Evolutionary conservation across 1,140 invertebrate species (phyloP), one percentile per base, ranked within the genome.

Genomic region (Calycopis cecrops): DNA sequence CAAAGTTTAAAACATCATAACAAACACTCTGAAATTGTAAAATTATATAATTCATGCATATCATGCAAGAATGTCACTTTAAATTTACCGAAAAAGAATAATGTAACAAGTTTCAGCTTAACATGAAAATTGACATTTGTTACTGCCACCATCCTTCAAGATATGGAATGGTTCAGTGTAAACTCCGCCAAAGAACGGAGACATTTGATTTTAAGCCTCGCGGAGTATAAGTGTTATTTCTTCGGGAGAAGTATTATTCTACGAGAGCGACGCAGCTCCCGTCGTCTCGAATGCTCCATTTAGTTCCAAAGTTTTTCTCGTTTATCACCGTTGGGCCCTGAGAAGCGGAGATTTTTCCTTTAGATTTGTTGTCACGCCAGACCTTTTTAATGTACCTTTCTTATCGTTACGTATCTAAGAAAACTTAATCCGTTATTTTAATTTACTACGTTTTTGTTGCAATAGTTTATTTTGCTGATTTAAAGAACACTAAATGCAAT

Each of bases 301-400:
- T 85, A 87, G 84, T 85, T 85, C 79, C 76, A 84, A 87, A 87
- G 84, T 87, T 87, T 87, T 87, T 87, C 84, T 84, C 84, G 84
- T 87, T 87, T 87, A 87, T 87, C 84, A 85, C 84, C 84, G 84
- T 79, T 87, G 84, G 84, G 79, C 79, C 82, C 84, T 81, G 79
- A 76, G 80, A 83, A 74, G 75, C 83, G 77, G 78, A 87, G 82
- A 85, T 88, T 88, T 88, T 88, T 86, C 84, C 83, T 82, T 81
- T 85, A 88, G 85, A 88, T 88, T 88, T 88, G 87, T 88, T 87
- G 87, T 87, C 87, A 87, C 80, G 85, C 85, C 87, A 87, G 81
- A 85, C 85, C 80, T 85, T 87, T 86, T 88, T 88, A 88, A 88
- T 88, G 87, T 87, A 85, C 83, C 82, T 82, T 85, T 79, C 79